Conservation (phyloP, 2,888 invertebrate species). For the Lymantria dispar region DNA sequence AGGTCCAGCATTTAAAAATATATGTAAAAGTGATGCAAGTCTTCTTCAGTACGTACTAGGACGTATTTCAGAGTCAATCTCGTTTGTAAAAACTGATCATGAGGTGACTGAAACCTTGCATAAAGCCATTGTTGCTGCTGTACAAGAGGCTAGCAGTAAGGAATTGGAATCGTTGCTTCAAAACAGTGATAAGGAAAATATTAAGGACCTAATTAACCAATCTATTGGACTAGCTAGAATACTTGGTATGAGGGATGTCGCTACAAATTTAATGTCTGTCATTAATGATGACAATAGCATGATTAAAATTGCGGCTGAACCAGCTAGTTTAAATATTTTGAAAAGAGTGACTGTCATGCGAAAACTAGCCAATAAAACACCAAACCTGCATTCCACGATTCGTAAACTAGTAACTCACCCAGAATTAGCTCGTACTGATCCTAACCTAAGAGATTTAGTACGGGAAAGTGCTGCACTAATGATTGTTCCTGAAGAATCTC, state of each 20-base stretch:
- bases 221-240: constrained; percentile 87
- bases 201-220: constrained; percentile 81
- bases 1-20: constrained; percentile 85
- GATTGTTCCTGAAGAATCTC: constrained; percentile 84
- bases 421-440: constrained; percentile 86
- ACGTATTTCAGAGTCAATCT: constrained; percentile 84
- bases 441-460: constrained; percentile 86
- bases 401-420: constrained; percentile 85
- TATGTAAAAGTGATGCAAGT: constrained; percentile 83
- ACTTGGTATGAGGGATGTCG: constrained; percentile 85
- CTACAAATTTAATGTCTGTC: constrained; percentile 77
- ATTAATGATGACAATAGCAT: constrained; percentile 81
- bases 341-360: constrained; percentile 87
- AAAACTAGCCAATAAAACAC: constrained; percentile 86
- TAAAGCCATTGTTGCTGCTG: constrained; percentile 85
- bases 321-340: constrained; percentile 84
- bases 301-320: constrained; percentile 80
- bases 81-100: constrained; percentile 83
- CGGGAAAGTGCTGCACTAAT: constrained; percentile 88
- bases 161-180: constrained; percentile 80
- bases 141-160: constrained; percentile 84
- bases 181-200: constrained; percentile 67
- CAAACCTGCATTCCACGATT: constrained; percentile 83
- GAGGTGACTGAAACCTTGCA: constrained; percentile 86
- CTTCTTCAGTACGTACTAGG: constrained; percentile 83